Evolutionary conservation across 2,888 invertebrate genomes (phyloP), one percentile per base, ranked within the genome.

Genomic region (Perdita meconis): DNA sequence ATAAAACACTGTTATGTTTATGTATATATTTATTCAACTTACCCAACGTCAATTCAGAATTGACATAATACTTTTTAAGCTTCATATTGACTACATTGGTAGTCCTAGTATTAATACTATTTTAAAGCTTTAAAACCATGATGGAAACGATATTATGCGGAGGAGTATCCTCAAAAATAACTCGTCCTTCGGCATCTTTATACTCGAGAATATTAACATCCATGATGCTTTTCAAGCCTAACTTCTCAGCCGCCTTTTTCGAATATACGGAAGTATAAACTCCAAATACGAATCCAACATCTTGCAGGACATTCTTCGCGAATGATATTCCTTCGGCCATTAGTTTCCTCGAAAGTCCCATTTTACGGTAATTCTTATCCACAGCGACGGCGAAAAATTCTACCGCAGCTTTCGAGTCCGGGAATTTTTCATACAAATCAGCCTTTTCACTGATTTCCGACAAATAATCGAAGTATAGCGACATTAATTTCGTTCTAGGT

Each of bases 381-480:
- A 87, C 84, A 2, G 84, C 86, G 1, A 86, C 53, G 0, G 86
- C 86, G 26, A 84, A 89, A 67, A 86, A 83, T 60, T 89, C 89
- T 50, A 86, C 70, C 0, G 76, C 70, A 1, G 19, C 57, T 30
- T 67, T 64, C 0, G 79, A 80, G 0, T 66, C 10, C 0, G 86
- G 79, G 61, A 81, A 89, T 24, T 26, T 67, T 0, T 19, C 19
- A 30, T 76, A 86, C 1, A 86, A 47, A 22, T 78, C 60, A 0
- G 81, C 78, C 22, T 60, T 73, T 0, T 84, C 73, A 56, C 70
- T 63, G 24, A 89, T 83, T 0, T 60, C 72, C 8, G 78, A 71
- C 69, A 89, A 64, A 42, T 77, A 84, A 10, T 76, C 42, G 12
- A 86, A 83, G 42, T 89, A 89, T 8, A 73, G 73, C 4, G 72